phyloP scores from a whole-genome alignment of 2,888 invertebrate species.

The Chloroclystis v-ata region DNA sequence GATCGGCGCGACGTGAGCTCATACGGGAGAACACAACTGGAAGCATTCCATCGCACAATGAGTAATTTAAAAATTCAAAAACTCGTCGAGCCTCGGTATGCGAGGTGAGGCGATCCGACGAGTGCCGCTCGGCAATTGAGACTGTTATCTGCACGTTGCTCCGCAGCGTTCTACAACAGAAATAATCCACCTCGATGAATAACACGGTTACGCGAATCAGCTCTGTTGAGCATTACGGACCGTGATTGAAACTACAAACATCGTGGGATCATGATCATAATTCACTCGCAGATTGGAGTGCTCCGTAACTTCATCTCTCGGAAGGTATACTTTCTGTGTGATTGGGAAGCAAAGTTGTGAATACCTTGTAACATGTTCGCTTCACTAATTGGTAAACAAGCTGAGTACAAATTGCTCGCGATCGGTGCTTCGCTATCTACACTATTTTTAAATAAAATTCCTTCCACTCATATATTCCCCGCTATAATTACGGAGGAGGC shows the following conservation, averaged over 20 bases:
- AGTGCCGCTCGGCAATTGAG: conserved; percentile 70
- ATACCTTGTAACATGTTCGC: conserved; percentile 32
- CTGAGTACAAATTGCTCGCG: conserved; percentile 50
- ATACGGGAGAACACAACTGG: conserved; percentile 51
- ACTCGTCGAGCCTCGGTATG: conserved; percentile 71
- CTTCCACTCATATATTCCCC: conserved; percentile 61
- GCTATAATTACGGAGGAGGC: conserved; percentile 51
- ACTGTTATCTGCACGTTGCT: conserved; percentile 64
- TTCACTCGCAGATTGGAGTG: conserved; percentile 32
- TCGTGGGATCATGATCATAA: conserved; percentile 30
- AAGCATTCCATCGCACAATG: conserved; percentile 77
- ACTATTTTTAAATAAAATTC: conserved; percentile 72
- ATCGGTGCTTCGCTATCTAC: conserved; percentile 42
- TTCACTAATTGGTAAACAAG: conserved; percentile 66
- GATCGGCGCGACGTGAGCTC: conserved; percentile 41
- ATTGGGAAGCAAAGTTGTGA: conserved; percentile 16
- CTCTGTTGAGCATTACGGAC: conserved; percentile 34
- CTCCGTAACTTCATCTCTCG: conserved; percentile 48
- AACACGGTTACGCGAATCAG: conserved; percentile 55
- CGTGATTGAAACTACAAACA: conserved; percentile 45
- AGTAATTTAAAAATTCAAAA: conserved; percentile 80
- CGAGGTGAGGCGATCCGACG: conserved; percentile 67
- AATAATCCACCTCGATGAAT: conserved; percentile 48
- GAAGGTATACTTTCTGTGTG: conserved; percentile 33
- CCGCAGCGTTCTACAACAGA: conserved; percentile 40